Evolutionary conservation across 2,888 invertebrate genomes (phyloP), one percentile per base, ranked within the genome.

Genomic region (Sympetrum striolatum): DNA sequence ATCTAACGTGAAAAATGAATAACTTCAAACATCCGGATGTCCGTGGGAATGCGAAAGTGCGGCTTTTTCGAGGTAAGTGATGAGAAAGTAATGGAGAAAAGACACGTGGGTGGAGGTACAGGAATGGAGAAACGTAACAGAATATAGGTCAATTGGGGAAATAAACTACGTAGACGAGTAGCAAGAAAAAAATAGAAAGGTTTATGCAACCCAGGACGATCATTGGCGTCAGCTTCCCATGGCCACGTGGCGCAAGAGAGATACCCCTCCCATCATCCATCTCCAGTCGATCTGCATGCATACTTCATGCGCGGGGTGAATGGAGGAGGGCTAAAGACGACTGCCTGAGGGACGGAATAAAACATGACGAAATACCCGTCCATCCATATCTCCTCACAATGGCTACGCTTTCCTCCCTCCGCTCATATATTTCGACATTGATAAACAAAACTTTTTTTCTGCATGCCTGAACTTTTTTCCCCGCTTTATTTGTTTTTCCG

Each of bases 331-430:
- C 82, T 82, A 82, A 82, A 82, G 86, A 86, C 86, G 86, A 64
- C 86, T 60, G 82, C 82, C 82, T 60, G 60, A 86, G 86, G 86
- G 86, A 86, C 86, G 86, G 86, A 86, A 86, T 86, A 86, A 86
- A 86, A 86, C 86, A 86, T 86, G 86, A 86, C 86, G 82, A 82
- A 31, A 53, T 31, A 58, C 82, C 25, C 82, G 58, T 82, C 82
- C 82, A 82, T 82, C 82, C 82, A 82, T 58, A 82, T 58, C 82
- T 58, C 31, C 25, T 31, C 31, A 22, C 37, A 60, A 37, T 37
- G 22, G 31, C 35, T 37, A 18, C n/a, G 48, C 48, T 25, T n/a
- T 53, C 53, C 18, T 53, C 53, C 53, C 53, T 44, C 44, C 12
- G n/a, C n/a, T 4, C 60, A 73, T 73, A 73, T 31, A 53, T 73